Evolutionary conservation across 2,888 invertebrate species (phyloP), one percentile per base, ranked within the genome.

Genomic region (Branchellion lobata): DNA sequence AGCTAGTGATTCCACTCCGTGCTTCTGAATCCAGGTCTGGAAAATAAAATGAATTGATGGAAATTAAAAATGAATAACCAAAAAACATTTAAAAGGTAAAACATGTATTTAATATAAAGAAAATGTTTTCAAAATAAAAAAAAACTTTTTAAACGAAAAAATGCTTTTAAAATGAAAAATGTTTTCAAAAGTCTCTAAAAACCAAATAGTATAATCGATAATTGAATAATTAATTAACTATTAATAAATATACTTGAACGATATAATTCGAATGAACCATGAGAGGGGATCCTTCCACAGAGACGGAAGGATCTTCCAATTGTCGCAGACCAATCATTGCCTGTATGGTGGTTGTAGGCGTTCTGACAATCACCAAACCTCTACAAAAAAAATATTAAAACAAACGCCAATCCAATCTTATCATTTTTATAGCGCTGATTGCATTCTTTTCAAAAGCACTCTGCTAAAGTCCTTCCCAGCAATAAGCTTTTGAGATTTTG

Each of bases 271-370:
- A 14, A 47, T 24, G 21, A n/a, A 57, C 61, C 24, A 24, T 57
- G n/a, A 97, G 88, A 0, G 96, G 96, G 0, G 95, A 94, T 83
- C 93, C 91, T 85, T 93, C 90, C 83, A 94, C 90, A 86, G 93
- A 93, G 79, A 91, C 90, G 91, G 85, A 84, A 24, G 86, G 91
- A 88, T 93, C 92, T 85, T 92, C 91, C 79, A 96, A 88, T 85
- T 92, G 91, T 86, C 94, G 93, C 1, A 97, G 89, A 80, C 95
- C 90, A 90, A 96, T 95, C 92, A 97, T 96, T 1, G 97, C 97
- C 91, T 91, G 84, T 29, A 84, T 83, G 72, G 47, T 31, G 51
- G 53, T 78, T n/a, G n/a, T n/a, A n/a, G n/a, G n/a, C n/a, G n/a
- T n/a, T n/a, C n/a, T n/a, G n/a, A 18, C 61, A 57, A 24, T 24